A percentile compares a stretch with the other conserved stretches of the same genome.
These are phyloP conservation scores for Stomorhina lunata DNA, from an alignment of 2,888 invertebrate genomes.

Conservation along the genomic window DNA sequence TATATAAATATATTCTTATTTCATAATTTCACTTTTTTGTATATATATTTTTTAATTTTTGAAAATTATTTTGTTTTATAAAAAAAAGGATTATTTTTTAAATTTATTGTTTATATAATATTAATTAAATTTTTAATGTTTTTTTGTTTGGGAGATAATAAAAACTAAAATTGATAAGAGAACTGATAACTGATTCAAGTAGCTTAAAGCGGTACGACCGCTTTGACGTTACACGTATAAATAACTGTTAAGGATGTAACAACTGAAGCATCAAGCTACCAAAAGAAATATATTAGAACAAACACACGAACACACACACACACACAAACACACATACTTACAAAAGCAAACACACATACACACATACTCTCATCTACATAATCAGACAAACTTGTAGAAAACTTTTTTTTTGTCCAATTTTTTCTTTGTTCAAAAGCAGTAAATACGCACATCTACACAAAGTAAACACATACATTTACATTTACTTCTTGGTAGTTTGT, in stretches of 20 bases:
- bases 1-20: neutral
- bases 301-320: neutral
- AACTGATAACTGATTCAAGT: conserved; percentile 31
- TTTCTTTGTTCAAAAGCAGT: neutral
- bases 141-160: neutral
- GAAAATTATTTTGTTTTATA: neutral
- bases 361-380: neutral
- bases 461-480: neutral
- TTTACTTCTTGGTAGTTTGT: neutral
- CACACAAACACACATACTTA: neutral
- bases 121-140: neutral
- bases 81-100: conserved; percentile 4
- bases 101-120: neutral
- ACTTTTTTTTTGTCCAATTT: neutral
- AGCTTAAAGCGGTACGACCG: conserved; percentile 47
- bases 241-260: conserved; percentile 55
- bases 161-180: conserved; percentile 31
- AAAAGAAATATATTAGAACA: too few species aligned
- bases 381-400: neutral
- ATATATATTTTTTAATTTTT: neutral
- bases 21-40: neutral
- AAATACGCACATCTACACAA: neutral
- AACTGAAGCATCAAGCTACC: conserved; percentile 39
- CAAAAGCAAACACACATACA: neutral
- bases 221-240: conserved; percentile 60